Evolutionary conservation across 2,797 vertebrate species (phyloP).

Genomic region (Heterohyrax brucei): DNA sequence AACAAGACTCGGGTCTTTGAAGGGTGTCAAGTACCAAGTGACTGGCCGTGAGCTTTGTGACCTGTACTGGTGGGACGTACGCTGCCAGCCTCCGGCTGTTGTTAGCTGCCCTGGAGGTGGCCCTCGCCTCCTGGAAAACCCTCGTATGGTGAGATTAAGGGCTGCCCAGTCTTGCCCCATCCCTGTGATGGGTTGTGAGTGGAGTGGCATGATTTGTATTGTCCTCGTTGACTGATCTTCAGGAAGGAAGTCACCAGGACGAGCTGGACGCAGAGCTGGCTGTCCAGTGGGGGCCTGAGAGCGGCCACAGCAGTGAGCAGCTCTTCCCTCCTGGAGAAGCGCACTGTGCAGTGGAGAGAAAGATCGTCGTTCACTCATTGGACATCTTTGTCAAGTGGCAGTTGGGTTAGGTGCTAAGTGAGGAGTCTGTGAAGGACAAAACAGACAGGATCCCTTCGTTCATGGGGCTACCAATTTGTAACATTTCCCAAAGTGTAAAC

Average conservation of each 20-base stretch:
- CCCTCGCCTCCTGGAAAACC: background rate
- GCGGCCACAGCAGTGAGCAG: background rate
- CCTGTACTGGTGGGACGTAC: background rate
- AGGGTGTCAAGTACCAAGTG: background rate
- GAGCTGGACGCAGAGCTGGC: background rate
- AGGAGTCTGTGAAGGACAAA: background rate
- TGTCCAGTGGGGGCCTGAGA: background rate
- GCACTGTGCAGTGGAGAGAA: background rate
- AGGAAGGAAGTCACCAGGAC: background rate
- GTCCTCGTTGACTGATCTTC: background rate
- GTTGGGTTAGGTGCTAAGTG: background rate
- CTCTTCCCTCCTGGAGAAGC: background rate
- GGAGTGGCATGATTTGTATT: background rate
- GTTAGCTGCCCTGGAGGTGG: background rate
- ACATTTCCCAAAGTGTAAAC: background rate
- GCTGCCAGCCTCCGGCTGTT: background rate
- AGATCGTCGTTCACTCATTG: background rate
- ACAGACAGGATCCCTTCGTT: background rate
- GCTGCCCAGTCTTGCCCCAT: background rate
- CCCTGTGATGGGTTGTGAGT: background rate
- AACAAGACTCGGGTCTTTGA: background rate
- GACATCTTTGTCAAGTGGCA: background rate
- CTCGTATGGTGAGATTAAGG: background rate
- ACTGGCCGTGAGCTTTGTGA: background rate
- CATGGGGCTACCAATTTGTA: background rate